Base-by-base conservation (phyloP, 2,888 invertebrate genomes). In the Holacanthella duospinosa region DNA sequence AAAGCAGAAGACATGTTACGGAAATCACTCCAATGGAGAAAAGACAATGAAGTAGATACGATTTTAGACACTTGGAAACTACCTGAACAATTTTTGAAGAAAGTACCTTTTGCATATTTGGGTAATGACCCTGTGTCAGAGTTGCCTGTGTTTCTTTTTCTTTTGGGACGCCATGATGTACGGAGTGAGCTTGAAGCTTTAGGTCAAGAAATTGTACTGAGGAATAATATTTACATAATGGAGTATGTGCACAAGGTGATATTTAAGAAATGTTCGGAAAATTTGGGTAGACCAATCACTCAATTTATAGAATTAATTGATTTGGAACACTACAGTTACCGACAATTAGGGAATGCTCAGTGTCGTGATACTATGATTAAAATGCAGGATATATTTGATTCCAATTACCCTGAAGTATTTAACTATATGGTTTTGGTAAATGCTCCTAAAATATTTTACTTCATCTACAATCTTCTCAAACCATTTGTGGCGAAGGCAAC, bases 221-320 rank as follows among this genome's bases (percentile, higher is more conserved):
- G 6, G 26, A 4, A 6, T 3, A 55, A 55, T n/a, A 26, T 6
- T 55, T 27, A 27, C n/a, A 25, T 26, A 6, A 55, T 55, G 55
- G 55, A 55, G n/a, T 27, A 27, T 12, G 27, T 55, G 2, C 9
- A 27, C 9, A 48, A 48, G n/a, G 55, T 27, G 9, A 55, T 55
- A 6, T 16, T 55, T 3, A 55, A 55, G 55, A 26, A 55, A 27
- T 55, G 26, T 12, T 27, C 27, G 12, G 28, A 55, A 28, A 55
- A 55, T 6, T 6, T 12, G n/a, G 55, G 55, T 4, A 25, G 26
- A 12, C 24, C 27, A 6, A n/a, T 55, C 28, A 26, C 24, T 12
- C 55, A 55, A 55, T 26, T 55, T n/a, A 55, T 55, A 6, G 55
- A 55, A n/a, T 9, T 55, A n/a, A 55, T 55, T 6, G 55, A 55